Base-by-base conservation (phyloP, 2,888 invertebrate genomes). In the Camponotus fellah region DNA sequence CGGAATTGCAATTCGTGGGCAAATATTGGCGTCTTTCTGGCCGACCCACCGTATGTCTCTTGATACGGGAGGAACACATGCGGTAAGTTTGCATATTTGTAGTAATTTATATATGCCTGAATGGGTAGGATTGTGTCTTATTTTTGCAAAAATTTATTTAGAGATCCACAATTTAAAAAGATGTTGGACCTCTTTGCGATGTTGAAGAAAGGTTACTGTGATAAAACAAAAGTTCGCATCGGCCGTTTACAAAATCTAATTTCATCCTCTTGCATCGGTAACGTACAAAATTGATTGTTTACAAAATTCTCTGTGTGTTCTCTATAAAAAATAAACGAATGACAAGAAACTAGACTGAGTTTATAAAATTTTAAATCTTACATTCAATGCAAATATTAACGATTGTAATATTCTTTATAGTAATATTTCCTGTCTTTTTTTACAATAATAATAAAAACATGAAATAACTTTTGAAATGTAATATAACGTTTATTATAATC, bases 1-100 rank as follows among this genome's bases (percentile, higher is more conserved):
- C 99, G 26, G 99, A 99, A 94, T 95, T 99, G 75, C 98, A 99
- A 93, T 99, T 99, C 95, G 98, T 99, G 88, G 99, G 99, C 40
- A 97, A 98, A 93, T 99, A 99, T 95, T 99, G 99, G 99, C 97
- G 99, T 83, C 95, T 99, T 66, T 98, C 99, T 0, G 99, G 99
- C 0, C 96, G 99, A 58, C 99, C 99, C 0, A 99, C 99, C 0
- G 99, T 99, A 85, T 99, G 99, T 93, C 96, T 99, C 91, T 95
- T 99, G 56, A 98, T 99, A 82, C 96, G 99, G 62, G 99, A 99
- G 95, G 99, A 99, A 93, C 98, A 99, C 94, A 98, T 99, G 98
- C 96, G 98, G 96, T 95, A 91, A 80, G 58, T 60, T 71, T 37
- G 6, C 34, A n/a, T 12, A 80, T 34, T 64, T 43, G 21, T 12